Percentiles rank a stretch among this genome's conserved stretches.
phyloP scores from a whole-genome alignment of 2,888 invertebrate genomes.

The Thelaira solivaga region DNA sequence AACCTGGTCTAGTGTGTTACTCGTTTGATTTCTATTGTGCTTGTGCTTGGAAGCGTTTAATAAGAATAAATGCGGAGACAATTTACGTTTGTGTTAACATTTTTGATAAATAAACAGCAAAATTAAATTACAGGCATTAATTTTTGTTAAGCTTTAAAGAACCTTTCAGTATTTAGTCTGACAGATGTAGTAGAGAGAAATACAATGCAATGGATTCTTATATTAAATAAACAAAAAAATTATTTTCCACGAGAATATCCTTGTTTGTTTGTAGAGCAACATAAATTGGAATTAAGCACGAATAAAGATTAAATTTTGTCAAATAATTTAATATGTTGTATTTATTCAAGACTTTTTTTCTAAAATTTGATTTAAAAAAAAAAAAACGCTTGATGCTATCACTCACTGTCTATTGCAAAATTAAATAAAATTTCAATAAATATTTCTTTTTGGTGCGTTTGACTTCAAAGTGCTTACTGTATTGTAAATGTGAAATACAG shows the following conservation, averaged over 20 bases:
- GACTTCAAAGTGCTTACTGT: slow-evolving; percentile 52
- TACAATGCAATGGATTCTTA: too few relatives aligned
- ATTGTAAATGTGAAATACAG: slow-evolving; percentile 45
- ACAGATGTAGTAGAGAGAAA: background rate
- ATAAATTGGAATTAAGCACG: too few relatives aligned
- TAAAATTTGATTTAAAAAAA: too few relatives aligned
- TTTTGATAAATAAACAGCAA: slow-evolving; percentile 64
- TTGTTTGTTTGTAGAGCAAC: too few relatives aligned
- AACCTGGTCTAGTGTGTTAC: too few relatives aligned
- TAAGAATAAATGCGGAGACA: slow-evolving; percentile 75
- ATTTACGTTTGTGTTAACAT: slow-evolving; percentile 72
- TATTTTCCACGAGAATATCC: too few relatives aligned
- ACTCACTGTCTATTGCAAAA: background rate
- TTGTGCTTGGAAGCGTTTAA: slow-evolving; percentile 70
- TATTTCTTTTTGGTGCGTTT: too few relatives aligned
- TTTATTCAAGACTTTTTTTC: too few relatives aligned
- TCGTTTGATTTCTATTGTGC: slow-evolving; percentile 65
- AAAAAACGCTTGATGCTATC: background rate
- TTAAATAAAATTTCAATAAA: background rate
- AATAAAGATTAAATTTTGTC: too few relatives aligned
- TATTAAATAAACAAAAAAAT: too few relatives aligned
- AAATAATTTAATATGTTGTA: too few relatives aligned
- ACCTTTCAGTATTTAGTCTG: background rate
- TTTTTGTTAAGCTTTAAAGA: slow-evolving; percentile 23
- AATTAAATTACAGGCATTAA: slow-evolving; percentile 66